These are phyloP conservation scores for Eptesicus fuscus DNA, from an alignment of 2,113 vertebrate species.

Conservation along the genomic window DNA sequence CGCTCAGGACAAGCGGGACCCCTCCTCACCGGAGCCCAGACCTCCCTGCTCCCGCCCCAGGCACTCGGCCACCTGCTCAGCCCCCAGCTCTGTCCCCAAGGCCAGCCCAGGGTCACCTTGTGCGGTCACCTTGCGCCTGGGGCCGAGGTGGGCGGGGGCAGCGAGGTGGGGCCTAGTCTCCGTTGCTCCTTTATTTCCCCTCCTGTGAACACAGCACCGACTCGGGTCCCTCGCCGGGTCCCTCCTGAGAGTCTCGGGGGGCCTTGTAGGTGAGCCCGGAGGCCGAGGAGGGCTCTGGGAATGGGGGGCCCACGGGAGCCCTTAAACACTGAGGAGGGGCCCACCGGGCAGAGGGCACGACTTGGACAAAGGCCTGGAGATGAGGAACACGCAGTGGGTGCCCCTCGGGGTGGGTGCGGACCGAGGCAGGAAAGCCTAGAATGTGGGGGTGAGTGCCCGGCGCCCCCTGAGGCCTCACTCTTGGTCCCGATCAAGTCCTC, in stretches of 20 bases:
- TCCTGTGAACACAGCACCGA: background rate
- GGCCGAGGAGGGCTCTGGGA: background rate
- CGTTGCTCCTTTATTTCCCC: background rate
- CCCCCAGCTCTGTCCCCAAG: background rate
- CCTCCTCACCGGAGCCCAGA: background rate
- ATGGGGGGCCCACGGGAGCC: rapidly evolving
- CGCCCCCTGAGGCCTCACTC: background rate
- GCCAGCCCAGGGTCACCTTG: too few species aligned
- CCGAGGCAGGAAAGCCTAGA: background rate
- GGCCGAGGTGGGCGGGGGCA: background rate
- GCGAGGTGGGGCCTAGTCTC: rapidly evolving
- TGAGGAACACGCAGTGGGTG: rapidly evolving
- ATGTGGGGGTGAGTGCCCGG: rapidly evolving
- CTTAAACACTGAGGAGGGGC: background rate
- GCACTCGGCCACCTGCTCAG: rapidly evolving
- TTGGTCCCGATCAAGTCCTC: background rate
- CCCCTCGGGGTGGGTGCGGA: too few species aligned
- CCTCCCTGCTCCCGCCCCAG: background rate
- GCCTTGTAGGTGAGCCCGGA: background rate
- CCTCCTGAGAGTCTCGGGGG: background rate
- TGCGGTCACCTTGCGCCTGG: background rate
- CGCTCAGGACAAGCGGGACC: background rate
- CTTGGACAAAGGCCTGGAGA: background rate
- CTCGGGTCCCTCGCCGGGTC: rapidly evolving
- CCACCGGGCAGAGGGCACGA: background rate